Evolutionary conservation across 2,888 invertebrate genomes (phyloP), one percentile per base, ranked within the genome.

Genomic region (Halocaridina rubra): DNA sequence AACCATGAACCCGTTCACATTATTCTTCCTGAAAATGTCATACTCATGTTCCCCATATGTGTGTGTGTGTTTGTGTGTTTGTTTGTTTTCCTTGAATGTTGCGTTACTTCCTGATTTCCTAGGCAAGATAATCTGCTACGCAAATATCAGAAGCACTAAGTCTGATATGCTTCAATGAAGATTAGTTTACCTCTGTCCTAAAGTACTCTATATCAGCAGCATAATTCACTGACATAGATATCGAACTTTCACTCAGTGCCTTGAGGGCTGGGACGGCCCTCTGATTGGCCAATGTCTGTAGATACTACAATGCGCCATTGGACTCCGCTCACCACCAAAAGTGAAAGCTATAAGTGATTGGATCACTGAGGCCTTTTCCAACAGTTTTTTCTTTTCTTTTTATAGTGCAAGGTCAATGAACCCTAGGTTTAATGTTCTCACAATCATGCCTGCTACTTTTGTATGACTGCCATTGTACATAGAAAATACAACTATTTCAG

Each of bases 341-440:
- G 81, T 81, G 81, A 85, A 85, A 81, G 85, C 72, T 64, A 27
- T 59, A 57, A 19, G 81, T 61, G 76, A 77, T 80, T 85, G 71
- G 77, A 27, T 67, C 67, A 24, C 61, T 33, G 57, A 53, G n/a
- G n/a, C n/a, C n/a, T n/a, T n/a, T n/a, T n/a, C n/a, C n/a, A n/a
- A n/a, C n/a, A n/a, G n/a, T n/a, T n/a, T n/a, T n/a, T n/a, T n/a
- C 32, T 53, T 30, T 30, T 53, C 33, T 78, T 72, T 82, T 76
- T 79, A 61, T 46, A 29, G 71, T 53, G 32, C 53, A 81, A 76
- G 74, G 80, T 77, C 74, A 71, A 33, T 78, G 77, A 81, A 77
- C 80, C 64, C 53, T 29, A 30, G 67, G n/a, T n/a, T 64, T 39
- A n/a, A 32, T 74, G 46, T 29, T 39, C 30, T 30, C 32, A 1